These are phyloP conservation scores for Urocitellus parryii DNA, from an alignment of 2,113 vertebrate species.

Conservation along the genomic window DNA sequence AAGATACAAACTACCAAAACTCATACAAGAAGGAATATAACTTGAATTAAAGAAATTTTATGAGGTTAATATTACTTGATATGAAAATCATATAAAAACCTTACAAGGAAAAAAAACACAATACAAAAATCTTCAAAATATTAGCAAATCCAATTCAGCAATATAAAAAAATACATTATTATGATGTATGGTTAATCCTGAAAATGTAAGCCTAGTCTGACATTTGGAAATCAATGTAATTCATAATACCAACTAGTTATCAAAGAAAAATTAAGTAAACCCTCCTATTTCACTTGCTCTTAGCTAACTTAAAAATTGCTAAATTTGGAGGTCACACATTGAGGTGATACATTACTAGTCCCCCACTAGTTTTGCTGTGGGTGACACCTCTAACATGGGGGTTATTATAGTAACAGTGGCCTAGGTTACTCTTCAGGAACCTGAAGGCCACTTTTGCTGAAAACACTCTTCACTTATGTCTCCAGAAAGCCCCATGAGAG, in stretches of 20 bases:
- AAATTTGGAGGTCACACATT: neutral
- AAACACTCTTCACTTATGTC: neutral
- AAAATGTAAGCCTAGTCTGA: neutral
- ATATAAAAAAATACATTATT: neutral
- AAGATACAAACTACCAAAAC: constrained; percentile 6
- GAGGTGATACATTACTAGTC: neutral
- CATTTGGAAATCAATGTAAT: neutral
- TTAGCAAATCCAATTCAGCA: constrained; percentile 3
- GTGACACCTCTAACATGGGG: neutral
- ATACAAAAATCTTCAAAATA: neutral
- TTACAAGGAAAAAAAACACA: neutral
- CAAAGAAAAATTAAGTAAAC: neutral
- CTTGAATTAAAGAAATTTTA: neutral
- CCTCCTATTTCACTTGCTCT: neutral
- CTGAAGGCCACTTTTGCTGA: neutral
- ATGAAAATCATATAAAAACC: neutral
- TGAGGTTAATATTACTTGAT: neutral
- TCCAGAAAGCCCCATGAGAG: neutral
- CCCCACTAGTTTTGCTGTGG: neutral
- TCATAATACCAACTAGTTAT: neutral
- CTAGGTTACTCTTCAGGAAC: neutral
- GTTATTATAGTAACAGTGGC: neutral
- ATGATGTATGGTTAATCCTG: neutral
- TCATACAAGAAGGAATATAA: neutral
- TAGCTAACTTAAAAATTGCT: neutral